Conservation (phyloP, 2,113 vertebrate genomes). For the Solea senegalensis region DNA sequence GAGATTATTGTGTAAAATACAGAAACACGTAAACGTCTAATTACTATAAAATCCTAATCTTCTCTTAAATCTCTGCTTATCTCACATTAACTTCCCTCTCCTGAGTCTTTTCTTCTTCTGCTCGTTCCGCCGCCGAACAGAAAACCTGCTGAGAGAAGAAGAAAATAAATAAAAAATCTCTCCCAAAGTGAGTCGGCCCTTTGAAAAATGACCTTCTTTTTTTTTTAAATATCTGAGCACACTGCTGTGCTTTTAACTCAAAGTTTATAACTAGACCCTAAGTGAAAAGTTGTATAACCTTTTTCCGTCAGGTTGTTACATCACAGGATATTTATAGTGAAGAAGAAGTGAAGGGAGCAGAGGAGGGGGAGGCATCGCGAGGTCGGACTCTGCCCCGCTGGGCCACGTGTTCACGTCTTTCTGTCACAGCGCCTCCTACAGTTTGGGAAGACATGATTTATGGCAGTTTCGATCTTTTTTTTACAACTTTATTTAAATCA, state of each 20-base stretch:
- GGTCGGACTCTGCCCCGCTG: slow-evolving; percentile 8
- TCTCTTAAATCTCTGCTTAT: slow-evolving; percentile 7
- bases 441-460: too few relatives aligned
- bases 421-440: too few relatives aligned
- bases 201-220: slow-evolving; percentile 37
- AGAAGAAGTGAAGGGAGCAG: slow-evolving; percentile 6
- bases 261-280: slow-evolving; percentile 9
- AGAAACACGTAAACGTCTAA: slow-evolving; percentile 14
- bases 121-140: not conserved
- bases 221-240: slow-evolving; percentile 3
- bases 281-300: slow-evolving; percentile 17
- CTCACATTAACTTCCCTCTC: slow-evolving; percentile 10
- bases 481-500: too few relatives aligned
- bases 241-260: slow-evolving; percentile 34
- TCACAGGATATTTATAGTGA: slow-evolving; percentile 1
- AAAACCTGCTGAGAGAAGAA: slow-evolving; percentile 30
- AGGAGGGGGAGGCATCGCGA: not conserved
- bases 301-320: not conserved
- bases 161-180: not conserved
- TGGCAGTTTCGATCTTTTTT: too few relatives aligned
- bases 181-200: slow-evolving; percentile 20
- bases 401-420: too few relatives aligned
- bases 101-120: not conserved
- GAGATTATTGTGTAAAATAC: too few relatives aligned
- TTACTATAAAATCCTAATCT: not conserved